These are phyloP conservation scores for Paramormyrops hopkinsi DNA, from an alignment of 2,797 vertebrate genomes.

Conservation along the genomic window DNA sequence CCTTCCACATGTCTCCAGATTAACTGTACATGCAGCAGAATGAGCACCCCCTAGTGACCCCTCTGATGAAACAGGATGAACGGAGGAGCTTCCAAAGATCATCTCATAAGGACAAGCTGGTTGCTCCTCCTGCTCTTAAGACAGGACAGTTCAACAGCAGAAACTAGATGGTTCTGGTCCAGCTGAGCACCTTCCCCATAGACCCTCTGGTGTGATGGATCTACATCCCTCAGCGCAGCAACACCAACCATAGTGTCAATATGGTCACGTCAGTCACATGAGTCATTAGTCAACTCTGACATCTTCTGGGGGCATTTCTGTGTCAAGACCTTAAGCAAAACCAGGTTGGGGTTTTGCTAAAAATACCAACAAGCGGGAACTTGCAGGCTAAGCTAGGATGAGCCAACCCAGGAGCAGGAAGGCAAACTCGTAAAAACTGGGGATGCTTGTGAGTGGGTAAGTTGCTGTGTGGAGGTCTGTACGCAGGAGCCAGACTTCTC, in stretches of 20 bases:
- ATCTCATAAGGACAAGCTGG: constrained; percentile 21
- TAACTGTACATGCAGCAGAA: neutral
- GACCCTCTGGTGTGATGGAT: neutral
- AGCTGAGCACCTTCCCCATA: neutral
- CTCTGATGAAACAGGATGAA: neutral
- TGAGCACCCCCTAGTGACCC: neutral
- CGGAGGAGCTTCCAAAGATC: constrained; percentile 21
- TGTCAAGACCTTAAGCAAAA: neutral
- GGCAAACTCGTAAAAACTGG: neutral
- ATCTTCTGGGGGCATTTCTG: neutral
- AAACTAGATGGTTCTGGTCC: constrained; percentile 18
- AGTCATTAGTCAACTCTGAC: neutral
- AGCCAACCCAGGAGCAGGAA: neutral
- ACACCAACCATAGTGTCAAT: neutral
- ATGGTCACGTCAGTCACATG: neutral
- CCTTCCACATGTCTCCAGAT: neutral
- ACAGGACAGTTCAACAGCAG: neutral
- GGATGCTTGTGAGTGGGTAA: neutral
- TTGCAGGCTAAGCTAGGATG: neutral
- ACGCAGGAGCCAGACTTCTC: neutral
- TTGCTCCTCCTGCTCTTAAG: constrained; percentile 13
- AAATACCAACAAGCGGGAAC: neutral
- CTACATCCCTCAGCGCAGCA: neutral
- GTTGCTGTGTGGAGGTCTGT: neutral
- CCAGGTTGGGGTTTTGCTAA: neutral